phyloP scores from a whole-genome alignment of 2,797 vertebrate genomes.

The Podarcis lilfordi region DNA sequence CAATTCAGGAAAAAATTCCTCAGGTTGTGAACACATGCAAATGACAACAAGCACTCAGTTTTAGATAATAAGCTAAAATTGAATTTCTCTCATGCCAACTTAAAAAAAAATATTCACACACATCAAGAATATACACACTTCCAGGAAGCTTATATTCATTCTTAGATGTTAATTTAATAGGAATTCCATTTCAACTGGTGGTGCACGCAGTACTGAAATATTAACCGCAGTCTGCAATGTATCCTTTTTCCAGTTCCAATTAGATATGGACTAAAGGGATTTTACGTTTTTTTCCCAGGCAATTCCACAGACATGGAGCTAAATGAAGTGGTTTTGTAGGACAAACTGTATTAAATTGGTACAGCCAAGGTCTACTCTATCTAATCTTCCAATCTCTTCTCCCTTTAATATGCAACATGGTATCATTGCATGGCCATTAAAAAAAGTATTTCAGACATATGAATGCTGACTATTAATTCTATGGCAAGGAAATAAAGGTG shows the following conservation, averaged over 20 bases:
- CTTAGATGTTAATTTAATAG: slow-evolving; percentile 23
- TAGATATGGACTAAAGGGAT: slow-evolving; percentile 17
- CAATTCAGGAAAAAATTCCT: too few species aligned
- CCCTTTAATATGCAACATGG: slow-evolving; percentile 13
- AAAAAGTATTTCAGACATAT: slow-evolving; percentile 59
- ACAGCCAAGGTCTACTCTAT: background rate
- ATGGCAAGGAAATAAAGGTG: background rate
- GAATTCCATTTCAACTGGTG: background rate
- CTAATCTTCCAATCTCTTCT: background rate
- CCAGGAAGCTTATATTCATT: slow-evolving; percentile 13
- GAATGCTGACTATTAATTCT: slow-evolving; percentile 42
- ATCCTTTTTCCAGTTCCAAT: slow-evolving; percentile 5
- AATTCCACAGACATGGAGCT: slow-evolving; percentile 28
- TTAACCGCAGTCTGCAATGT: background rate
- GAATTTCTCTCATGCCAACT: background rate
- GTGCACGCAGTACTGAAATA: slow-evolving; percentile 8
- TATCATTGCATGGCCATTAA: slow-evolving; percentile 17
- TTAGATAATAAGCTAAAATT: background rate
- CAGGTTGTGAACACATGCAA: background rate
- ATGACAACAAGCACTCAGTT: background rate
- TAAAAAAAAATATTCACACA: background rate
- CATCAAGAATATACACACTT: background rate
- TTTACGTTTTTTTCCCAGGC: background rate
- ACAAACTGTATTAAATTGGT: background rate
- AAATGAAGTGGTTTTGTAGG: slow-evolving; percentile 32